Evolutionary conservation across 2,113 vertebrate genomes (phyloP), one percentile per base, ranked within the genome.

Genomic region (Daubentonia madagascariensis): DNA sequence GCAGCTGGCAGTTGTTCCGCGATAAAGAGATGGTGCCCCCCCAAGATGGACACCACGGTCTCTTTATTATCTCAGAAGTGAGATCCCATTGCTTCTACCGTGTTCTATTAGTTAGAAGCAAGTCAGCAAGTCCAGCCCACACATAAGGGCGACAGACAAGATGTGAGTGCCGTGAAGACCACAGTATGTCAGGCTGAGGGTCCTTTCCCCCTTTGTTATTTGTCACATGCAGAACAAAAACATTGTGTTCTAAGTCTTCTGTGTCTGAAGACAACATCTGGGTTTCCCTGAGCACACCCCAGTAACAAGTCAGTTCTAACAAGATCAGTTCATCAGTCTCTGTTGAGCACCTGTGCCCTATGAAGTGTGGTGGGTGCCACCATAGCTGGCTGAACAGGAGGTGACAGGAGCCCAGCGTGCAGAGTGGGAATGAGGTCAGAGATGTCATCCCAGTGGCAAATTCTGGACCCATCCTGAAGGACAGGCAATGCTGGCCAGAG

Each of bases 51-150:
- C 20, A 59, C 61, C 52, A 50, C 32, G 28, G 20, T 30, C 54
- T n/a, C 32, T 78, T 76, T 52, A 25, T 94, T 25, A 75, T 30
- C 35, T 78, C 68, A 52, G 32, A 91, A 88, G n/a, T 65, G 88
- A 80, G 63, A 57, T 40, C 37, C 70, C 17, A 28, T 45, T 67
- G 23, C 50, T 70, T 78, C 68, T 84, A 54, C 30, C 10, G 8
- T 54, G 8, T 48, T 57, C 52, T 75, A 8, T 23, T 59, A 59
- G 40, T 68, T 68, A 91, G 85, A 85, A 89, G 52, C 48, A 48
- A 61, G 43, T 91, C 40, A 37, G 12, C 45, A 76, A 43, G 90
- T 54, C 37, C 30, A 59, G 40, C 52, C 79, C 32, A 6, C 72
- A 40, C 16, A 11, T 37, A 22, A 59, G 32, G 16, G 14, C 73